Evolutionary conservation across 2,888 invertebrate species (phyloP), one percentile per base, ranked within the genome.

Genomic region (Synanthedon formicaeformis): DNA sequence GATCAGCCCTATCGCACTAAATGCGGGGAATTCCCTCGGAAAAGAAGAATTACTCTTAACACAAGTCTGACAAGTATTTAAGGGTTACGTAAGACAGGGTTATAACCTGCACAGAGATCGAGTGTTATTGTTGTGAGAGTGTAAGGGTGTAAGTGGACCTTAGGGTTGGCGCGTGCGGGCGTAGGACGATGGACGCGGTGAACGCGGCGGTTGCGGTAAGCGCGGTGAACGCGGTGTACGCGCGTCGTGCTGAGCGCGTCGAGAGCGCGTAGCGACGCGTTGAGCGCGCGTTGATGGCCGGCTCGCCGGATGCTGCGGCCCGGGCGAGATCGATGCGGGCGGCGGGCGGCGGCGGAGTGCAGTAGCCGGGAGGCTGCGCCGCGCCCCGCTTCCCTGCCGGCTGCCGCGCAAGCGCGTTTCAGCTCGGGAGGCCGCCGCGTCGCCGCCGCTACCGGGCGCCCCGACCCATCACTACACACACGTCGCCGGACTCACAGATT

Each of bases 261-360:
- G 27, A 27, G 50, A n/a, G 61, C 67, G 69, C 62, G 67, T 65
- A 70, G 67, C 69, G 71, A 75, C 67, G 71, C 60, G 69, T 72
- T 66, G 77, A 78, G 76, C 74, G 77, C 75, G 75, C 68, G 69
- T 67, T 69, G 71, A 68, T 67, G 69, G 67, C 67, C 67, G 56
- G 57, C 60, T 57, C 57, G 59, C 61, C 61, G 64, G 77, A 73
- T 72, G 72, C 71, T 73, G 75, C 70, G 72, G 74, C 75, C 75
- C 79, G 79, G 78, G 77, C 77, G 81, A 81, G 81, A 83, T 83
- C 84, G 82, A 84, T 85, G 84, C 82, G 82, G 82, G 83, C 81
- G 73, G 83, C 85, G 83, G 81, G 85, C 82, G 84, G 79, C 79
- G 78, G 83, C 83, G 83, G 86, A 86, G 86, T 84, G 84, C 78